A percentile compares a stretch with the other conserved stretches of the same genome.
phyloP scores from a whole-genome alignment of 2,888 invertebrate genomes.

The Petrophora chlorosata region DNA sequence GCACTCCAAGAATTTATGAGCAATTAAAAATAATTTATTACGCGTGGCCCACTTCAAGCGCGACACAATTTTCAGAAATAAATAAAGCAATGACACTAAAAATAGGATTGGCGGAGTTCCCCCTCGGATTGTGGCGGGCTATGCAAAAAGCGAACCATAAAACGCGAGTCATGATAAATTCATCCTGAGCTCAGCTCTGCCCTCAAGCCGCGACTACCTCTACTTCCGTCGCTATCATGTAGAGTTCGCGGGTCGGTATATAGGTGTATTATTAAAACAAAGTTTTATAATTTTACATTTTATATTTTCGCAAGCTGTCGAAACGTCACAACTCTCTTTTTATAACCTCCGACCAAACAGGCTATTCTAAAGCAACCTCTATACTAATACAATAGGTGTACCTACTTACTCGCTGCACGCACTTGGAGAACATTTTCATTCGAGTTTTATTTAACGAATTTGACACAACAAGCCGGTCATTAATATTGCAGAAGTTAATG shows the following conservation, averaged over 20 bases:
- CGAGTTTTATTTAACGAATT: constrained; percentile 22
- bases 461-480: constrained; percentile 30
- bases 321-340: no score
- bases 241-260: background rate
- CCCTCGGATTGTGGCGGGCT: constrained; percentile 13
- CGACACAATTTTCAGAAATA: constrained; percentile 8
- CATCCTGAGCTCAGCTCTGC: background rate
- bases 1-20: background rate
- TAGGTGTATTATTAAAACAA: no score
- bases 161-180: constrained; percentile 14
- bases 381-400: no score
- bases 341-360: no score
- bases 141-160: constrained; percentile 18
- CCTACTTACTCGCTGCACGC: constrained; percentile 1
- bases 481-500: constrained; percentile 38
- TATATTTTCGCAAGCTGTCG: no score
- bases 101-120: constrained; percentile 12
- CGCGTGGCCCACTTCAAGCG: constrained; percentile 2
- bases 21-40: background rate
- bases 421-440: constrained; percentile 17
- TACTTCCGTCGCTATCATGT: background rate
- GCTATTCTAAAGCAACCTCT: no score
- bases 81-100: constrained; percentile 16
- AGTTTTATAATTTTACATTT: no score
- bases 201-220: background rate